These are phyloP conservation scores for Smittia sp. DNA, from an alignment of 2,888 invertebrate genomes.

Conservation along the genomic window DNA sequence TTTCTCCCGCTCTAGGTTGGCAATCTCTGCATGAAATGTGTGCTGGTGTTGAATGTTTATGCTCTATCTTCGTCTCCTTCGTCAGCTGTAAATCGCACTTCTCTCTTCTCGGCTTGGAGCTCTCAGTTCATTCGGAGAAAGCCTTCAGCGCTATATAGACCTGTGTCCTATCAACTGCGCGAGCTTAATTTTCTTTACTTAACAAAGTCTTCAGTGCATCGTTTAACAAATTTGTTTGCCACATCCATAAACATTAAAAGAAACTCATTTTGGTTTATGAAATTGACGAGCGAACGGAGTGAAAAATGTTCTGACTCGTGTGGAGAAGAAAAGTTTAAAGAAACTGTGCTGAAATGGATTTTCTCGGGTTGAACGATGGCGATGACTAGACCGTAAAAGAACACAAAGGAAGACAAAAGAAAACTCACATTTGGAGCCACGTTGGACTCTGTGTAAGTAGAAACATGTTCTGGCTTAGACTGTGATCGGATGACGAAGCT, in stretches of 20 bases:
- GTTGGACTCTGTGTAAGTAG: conserved; percentile 39
- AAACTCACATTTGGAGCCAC: conserved; percentile 33
- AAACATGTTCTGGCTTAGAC: neutral
- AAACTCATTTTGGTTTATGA: neutral
- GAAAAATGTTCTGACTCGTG: neutral
- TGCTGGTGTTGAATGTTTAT: neutral
- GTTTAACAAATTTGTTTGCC: conserved; percentile 9
- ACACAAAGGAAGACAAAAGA: conserved; percentile 21
- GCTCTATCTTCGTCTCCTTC: conserved; percentile 3
- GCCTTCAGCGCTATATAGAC: neutral
- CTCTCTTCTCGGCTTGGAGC: neutral
- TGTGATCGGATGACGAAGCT: neutral
- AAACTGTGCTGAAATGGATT: conserved; percentile 16
- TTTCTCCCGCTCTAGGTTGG: no score
- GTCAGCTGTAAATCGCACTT: neutral
- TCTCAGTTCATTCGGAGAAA: conserved; percentile 10
- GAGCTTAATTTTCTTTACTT: conserved; percentile 16
- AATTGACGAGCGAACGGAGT: neutral
- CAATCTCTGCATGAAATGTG: neutral
- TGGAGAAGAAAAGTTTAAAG: conserved; percentile 7
- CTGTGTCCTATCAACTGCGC: neutral
- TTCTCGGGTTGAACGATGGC: neutral
- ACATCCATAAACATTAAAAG: neutral
- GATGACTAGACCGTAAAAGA: conserved; percentile 34
- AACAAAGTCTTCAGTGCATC: conserved; percentile 17